These are phyloP conservation scores for Agelaius phoeniceus DNA, from an alignment of 2,113 vertebrate species.

Conservation along the genomic window DNA sequence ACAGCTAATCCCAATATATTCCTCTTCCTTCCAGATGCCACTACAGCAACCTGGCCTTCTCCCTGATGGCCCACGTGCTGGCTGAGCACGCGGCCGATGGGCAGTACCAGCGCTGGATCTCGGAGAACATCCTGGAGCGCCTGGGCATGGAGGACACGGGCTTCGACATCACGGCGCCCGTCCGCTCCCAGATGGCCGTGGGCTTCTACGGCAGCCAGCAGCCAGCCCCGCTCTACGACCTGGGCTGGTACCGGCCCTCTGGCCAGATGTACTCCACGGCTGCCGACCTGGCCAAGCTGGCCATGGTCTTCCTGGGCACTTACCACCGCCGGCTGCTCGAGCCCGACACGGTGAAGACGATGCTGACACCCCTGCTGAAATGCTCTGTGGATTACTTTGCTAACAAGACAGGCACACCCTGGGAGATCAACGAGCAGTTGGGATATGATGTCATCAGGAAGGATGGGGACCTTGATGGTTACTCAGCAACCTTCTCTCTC, in stretches of 20 bases:
- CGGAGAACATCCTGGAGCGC: slow-evolving; percentile 80
- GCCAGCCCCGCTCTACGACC: slow-evolving; percentile 84
- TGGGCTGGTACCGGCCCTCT: slow-evolving; percentile 91
- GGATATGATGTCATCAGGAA: slow-evolving; percentile 88
- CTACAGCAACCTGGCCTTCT: slow-evolving; percentile 93
- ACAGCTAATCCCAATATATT: background rate
- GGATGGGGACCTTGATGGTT: slow-evolving; percentile 90
- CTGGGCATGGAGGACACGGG: slow-evolving; percentile 88
- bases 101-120: slow-evolving; percentile 88
- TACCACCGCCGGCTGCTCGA: slow-evolving; percentile 74
- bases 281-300: slow-evolving; percentile 88
- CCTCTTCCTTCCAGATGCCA: slow-evolving; percentile 80
- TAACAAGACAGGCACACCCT: slow-evolving; percentile 87
- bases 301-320: slow-evolving; percentile 81
- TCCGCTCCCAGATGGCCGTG: slow-evolving; percentile 80
- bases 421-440: slow-evolving; percentile 86
- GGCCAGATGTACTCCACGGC: slow-evolving; percentile 93
- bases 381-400: slow-evolving; percentile 87
- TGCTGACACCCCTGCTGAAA: slow-evolving; percentile 82
- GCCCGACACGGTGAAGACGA: slow-evolving; percentile 82
- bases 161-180: slow-evolving; percentile 77
- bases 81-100: slow-evolving; percentile 74
- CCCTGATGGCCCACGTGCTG: slow-evolving; percentile 85
- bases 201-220: slow-evolving; percentile 84
- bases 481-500: slow-evolving; percentile 86